phyloP scores from a whole-genome alignment of 2,113 vertebrate species.

The Pycnonotus jocosus region DNA sequence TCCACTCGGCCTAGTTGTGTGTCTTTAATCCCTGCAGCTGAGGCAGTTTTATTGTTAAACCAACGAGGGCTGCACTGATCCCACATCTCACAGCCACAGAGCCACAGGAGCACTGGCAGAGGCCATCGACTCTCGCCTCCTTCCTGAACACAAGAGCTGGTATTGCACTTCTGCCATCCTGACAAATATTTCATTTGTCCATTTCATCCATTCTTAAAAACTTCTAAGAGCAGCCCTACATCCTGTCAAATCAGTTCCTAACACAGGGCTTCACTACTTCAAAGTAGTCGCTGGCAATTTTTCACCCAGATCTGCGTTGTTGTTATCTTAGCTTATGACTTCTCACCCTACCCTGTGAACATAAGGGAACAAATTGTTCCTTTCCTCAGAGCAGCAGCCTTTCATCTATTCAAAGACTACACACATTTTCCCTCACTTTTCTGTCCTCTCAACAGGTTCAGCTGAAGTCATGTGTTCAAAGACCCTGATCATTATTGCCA shows the following conservation, averaged over 20 bases:
- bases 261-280: neutral
- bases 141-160: neutral
- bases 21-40: conserved; percentile 21
- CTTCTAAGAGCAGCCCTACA: neutral
- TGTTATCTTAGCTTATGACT: neutral
- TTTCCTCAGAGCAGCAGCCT: neutral
- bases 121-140: neutral
- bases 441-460: neutral
- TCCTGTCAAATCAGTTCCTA: neutral
- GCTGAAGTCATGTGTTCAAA: neutral
- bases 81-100: neutral
- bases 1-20: neutral
- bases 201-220: neutral
- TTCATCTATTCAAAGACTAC: neutral
- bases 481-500: neutral
- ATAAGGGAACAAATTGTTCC: neutral
- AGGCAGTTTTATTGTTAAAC: neutral
- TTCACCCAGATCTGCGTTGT: neutral
- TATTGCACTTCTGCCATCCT: neutral
- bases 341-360: neutral
- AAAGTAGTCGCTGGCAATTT: neutral
- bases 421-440: neutral
- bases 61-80: neutral
- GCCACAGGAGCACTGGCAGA: neutral
- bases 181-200: neutral